Evolutionary conservation across 2,113 vertebrate species (phyloP).

Genomic region (Serilophus lunatus): DNA sequence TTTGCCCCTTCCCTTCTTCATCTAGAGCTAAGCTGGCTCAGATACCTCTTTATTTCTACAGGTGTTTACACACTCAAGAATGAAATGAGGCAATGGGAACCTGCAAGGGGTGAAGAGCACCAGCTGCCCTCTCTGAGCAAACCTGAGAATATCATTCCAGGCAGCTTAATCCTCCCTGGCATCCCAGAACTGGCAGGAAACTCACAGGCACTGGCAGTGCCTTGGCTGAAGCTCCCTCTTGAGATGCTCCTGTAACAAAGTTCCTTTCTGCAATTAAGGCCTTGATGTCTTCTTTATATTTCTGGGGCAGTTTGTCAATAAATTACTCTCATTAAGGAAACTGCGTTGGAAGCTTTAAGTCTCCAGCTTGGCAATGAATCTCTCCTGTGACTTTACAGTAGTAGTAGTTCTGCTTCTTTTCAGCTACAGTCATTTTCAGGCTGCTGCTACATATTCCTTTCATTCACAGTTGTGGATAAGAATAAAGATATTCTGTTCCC

Average conservation of each 20-base stretch:
- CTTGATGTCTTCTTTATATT: conserved; percentile 8
- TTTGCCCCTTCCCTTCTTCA: background rate
- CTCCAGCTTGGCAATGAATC: conserved; percentile 38
- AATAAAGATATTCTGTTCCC: conserved; percentile 60
- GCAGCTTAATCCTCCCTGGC: background rate
- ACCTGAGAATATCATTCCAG: accelerated
- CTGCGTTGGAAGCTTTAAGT: conserved; percentile 28
- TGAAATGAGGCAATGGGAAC: background rate
- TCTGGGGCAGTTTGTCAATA: conserved; percentile 61
- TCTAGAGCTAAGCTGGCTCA: background rate
- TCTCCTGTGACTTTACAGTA: conserved; percentile 42
- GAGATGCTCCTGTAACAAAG: background rate
- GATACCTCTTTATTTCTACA: background rate
- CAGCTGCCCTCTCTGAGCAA: background rate
- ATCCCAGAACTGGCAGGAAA: background rate
- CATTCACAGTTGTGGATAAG: conserved; percentile 57
- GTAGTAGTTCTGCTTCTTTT: conserved; percentile 46
- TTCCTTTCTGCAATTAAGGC: conserved; percentile 5
- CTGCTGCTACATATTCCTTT: conserved; percentile 52
- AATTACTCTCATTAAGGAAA: conserved; percentile 52
- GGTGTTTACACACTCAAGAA: background rate
- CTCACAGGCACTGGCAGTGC: background rate
- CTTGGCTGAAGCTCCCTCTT: background rate
- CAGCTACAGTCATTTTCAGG: conserved; percentile 55
- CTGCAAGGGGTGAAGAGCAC: background rate